Evolutionary conservation across 2,113 vertebrate genomes (phyloP).

Genomic region (Caracal caracal): DNA sequence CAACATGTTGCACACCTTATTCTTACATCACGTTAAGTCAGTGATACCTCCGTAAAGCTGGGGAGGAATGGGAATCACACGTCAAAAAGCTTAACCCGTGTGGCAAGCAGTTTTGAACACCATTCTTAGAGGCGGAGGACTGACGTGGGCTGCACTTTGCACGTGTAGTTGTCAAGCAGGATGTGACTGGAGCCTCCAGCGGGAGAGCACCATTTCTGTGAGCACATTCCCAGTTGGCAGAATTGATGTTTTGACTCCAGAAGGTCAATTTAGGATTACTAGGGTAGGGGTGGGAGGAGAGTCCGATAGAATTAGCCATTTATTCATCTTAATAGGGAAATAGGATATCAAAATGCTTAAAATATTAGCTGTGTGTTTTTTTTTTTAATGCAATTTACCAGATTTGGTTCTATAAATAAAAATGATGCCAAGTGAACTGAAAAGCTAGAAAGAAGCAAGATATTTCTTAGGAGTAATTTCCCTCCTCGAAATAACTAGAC

Average conservation of each 20-base stretch:
- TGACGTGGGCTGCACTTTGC: accelerated
- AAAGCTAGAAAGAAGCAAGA: conserved; percentile 1
- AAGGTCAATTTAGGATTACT: not conserved
- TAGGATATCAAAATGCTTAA: not conserved
- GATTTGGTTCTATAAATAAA: not conserved
- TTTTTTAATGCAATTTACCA: conserved; percentile 1
- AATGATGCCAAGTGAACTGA: not conserved
- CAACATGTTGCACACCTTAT: not conserved
- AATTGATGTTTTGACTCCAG: not conserved
- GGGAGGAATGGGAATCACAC: not conserved
- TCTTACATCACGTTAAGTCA: not conserved
- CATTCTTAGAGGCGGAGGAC: not conserved
- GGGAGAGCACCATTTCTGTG: accelerated
- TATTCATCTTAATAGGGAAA: not conserved
- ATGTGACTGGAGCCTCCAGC: accelerated
- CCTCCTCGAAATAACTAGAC: not conserved
- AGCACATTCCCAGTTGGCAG: not conserved
- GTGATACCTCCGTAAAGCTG: not conserved
- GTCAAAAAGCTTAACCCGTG: not conserved
- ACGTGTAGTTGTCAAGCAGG: not conserved
- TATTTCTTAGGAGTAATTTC: not conserved
- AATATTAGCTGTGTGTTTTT: not conserved
- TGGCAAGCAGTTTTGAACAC: not conserved
- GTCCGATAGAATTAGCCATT: not conserved
- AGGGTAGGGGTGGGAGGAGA: no score